These are phyloP conservation scores for Solenopsis invicta DNA, from an alignment of 1,140 invertebrate genomes.

Conservation along the genomic window DNA sequence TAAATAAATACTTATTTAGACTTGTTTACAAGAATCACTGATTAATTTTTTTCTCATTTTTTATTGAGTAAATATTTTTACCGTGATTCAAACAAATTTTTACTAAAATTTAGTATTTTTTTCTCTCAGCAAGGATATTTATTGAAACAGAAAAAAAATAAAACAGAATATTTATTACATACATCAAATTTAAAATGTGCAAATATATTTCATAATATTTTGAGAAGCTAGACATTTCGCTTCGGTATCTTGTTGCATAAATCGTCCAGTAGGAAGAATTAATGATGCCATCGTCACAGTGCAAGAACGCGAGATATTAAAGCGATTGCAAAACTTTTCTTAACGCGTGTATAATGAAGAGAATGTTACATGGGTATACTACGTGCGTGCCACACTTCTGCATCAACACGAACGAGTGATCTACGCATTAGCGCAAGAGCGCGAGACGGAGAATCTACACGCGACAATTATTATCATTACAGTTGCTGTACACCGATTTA, in stretches of 20 bases:
- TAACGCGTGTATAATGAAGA: slow-evolving; percentile 15
- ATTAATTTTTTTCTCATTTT: too few relatives aligned
- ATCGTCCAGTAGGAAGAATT: not conserved
- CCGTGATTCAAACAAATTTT: too few relatives aligned
- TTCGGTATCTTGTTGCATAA: not conserved
- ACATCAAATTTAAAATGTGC: too few relatives aligned
- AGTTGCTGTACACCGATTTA: not conserved
- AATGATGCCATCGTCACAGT: slow-evolving; percentile 1
- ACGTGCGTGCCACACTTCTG: slow-evolving; percentile 19
- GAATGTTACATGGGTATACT: slow-evolving; percentile 20
- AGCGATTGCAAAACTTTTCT: slow-evolving; percentile 43
- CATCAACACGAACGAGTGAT: not conserved
- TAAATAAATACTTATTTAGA: too few relatives aligned
- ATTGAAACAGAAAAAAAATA: too few relatives aligned
- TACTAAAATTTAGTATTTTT: too few relatives aligned
- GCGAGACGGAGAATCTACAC: slow-evolving; percentile 23
- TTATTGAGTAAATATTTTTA: too few relatives aligned
- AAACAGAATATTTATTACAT: too few relatives aligned
- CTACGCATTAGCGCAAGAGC: not conserved
- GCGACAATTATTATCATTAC: slow-evolving; percentile 34
- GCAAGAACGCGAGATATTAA: slow-evolving; percentile 25
- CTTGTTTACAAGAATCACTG: too few relatives aligned
- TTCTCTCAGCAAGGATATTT: too few relatives aligned
- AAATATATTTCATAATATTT: not conserved
- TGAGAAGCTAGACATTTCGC: not conserved